Percentiles rank a stretch among this genome's conserved stretches.
Conservation (phyloP, 2,888 invertebrate genomes). For the Drosophila multiciliata region DNA sequence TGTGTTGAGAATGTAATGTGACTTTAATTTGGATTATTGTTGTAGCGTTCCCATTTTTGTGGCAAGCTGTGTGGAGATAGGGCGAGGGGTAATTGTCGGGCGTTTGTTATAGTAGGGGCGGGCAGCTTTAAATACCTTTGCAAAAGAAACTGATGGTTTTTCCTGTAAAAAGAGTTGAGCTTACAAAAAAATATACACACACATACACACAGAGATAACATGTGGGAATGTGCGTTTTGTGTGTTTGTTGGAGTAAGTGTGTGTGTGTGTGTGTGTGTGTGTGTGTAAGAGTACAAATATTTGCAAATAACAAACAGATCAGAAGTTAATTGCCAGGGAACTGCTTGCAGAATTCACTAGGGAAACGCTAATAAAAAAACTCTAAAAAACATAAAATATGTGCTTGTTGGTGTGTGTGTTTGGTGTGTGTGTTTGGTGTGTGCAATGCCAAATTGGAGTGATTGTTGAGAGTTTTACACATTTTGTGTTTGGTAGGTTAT, state of each 20-base stretch:
- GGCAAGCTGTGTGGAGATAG: conserved; percentile 35
- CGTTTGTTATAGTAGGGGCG: conserved; percentile 21
- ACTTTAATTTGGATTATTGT: conserved; percentile 57
- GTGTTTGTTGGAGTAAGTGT: conserved; percentile 18
- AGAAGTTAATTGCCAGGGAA: conserved; percentile 44
- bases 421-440: conserved; percentile 26
- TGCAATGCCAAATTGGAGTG: conserved; percentile 52
- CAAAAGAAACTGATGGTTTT: conserved; percentile 82
- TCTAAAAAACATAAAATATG: conserved; percentile 6
- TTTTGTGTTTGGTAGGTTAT: conserved; percentile 3
- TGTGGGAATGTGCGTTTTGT: conserved; percentile 19
- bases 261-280: conserved; percentile 8
- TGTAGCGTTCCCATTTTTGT: conserved; percentile 42
- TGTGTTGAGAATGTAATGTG: conserved; percentile 46
- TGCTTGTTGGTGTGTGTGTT: conserved; percentile 19
- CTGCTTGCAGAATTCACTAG: conserved; percentile 33
- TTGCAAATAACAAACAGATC: conserved; percentile 41
- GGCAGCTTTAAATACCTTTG: conserved; percentile 82
- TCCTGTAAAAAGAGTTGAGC: conserved; percentile 82
- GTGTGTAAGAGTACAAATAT: conserved; percentile 23
- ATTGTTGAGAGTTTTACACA: conserved; percentile 23
- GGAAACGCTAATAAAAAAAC: conserved; percentile 12
- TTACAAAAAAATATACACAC: conserved; percentile 67
- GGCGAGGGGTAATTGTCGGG: background rate
- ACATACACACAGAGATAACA: conserved; percentile 57